Conservation (phyloP, 1,140 invertebrate genomes). For the Drosophila kikkawai region DNA sequence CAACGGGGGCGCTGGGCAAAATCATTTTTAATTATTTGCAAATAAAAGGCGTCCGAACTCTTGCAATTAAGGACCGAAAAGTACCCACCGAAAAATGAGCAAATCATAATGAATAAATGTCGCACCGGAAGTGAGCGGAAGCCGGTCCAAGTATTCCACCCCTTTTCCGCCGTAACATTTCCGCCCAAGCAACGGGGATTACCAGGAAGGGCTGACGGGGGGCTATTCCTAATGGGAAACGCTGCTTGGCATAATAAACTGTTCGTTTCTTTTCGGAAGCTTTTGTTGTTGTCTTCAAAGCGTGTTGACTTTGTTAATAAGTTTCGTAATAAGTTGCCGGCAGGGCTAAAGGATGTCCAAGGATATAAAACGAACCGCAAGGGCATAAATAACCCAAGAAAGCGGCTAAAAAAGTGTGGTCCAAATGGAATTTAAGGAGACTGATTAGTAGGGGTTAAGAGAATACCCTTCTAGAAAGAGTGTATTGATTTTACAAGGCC, state of each 20-base stretch:
- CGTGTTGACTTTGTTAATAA: constrained; percentile 83
- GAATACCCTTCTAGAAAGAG: constrained; percentile 15
- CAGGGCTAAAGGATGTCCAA: constrained; percentile 42
- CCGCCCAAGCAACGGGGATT: constrained; percentile 58
- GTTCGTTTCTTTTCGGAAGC: constrained; percentile 21
- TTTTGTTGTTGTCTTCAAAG: constrained; percentile 41
- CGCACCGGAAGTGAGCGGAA: constrained; percentile 78
- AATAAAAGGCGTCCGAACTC: constrained; percentile 65
- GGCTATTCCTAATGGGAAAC: constrained; percentile 66
- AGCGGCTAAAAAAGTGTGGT: constrained; percentile 48
- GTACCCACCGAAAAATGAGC: constrained; percentile 64
- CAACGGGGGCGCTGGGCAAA: constrained; percentile 22
- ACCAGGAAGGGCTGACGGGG: constrained; percentile 21
- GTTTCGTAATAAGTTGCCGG: constrained; percentile 75
- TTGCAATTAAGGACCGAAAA: constrained; percentile 69
- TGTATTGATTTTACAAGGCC: not conserved
- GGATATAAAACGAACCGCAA: constrained; percentile 58
- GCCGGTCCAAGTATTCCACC: constrained; percentile 51
- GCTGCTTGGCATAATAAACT: constrained; percentile 77
- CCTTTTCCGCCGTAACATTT: constrained; percentile 54
- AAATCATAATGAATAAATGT: constrained; percentile 84
- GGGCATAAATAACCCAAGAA: constrained; percentile 67
- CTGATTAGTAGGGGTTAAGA: constrained; percentile 26
- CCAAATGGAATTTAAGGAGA: constrained; percentile 42
- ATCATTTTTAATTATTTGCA: constrained; percentile 81